Evolutionary conservation across 2,797 vertebrate species (phyloP).

Genomic region (Microctenopoma stevenorrisi): DNA sequence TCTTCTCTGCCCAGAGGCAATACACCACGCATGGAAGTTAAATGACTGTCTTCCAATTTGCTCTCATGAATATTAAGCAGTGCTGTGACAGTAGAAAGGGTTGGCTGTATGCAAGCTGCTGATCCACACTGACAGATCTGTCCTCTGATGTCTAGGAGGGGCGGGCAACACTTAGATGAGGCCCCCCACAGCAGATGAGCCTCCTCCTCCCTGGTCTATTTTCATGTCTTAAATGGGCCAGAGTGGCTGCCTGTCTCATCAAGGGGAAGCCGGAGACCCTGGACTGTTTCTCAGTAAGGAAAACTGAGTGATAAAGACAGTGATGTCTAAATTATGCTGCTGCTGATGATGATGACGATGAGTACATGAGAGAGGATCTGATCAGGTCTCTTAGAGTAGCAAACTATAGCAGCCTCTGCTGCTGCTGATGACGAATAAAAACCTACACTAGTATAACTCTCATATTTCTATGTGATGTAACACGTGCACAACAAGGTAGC

Average conservation of each 20-base stretch:
- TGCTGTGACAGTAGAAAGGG: slow-evolving; percentile 81
- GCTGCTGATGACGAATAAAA: slow-evolving; percentile 68
- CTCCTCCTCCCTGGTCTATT: slow-evolving; percentile 73
- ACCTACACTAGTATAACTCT: slow-evolving; percentile 42
- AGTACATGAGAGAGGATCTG: slow-evolving; percentile 70
- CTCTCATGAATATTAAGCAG: slow-evolving; percentile 91
- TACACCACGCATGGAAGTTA: slow-evolving; percentile 85
- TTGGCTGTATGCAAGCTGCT: slow-evolving; percentile 76
- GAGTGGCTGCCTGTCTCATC: slow-evolving; percentile 80
- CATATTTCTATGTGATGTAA: slow-evolving; percentile 50
- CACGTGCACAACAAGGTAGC: slow-evolving; percentile 2
- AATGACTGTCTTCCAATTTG: slow-evolving; percentile 93
- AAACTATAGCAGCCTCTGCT: slow-evolving; percentile 78
- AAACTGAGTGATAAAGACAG: slow-evolving; percentile 72
- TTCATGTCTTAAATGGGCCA: slow-evolving; percentile 82
- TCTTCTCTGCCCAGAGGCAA: slow-evolving; percentile 82
- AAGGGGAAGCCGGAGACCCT: slow-evolving; percentile 69
- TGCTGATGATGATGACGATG: slow-evolving; percentile 72
- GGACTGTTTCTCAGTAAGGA: slow-evolving; percentile 65
- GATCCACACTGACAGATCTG: slow-evolving; percentile 84
- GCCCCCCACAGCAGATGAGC: slow-evolving; percentile 67
- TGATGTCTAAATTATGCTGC: slow-evolving; percentile 83
- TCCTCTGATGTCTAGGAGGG: slow-evolving; percentile 83
- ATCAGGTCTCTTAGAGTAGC: slow-evolving; percentile 68
- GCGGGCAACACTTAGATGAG: slow-evolving; percentile 66